A percentile compares a stretch with the other conserved stretches of the same genome.
Evolutionary conservation across 2,888 invertebrate species (phyloP).

Genomic region (Tromatobia lineatoria): DNA sequence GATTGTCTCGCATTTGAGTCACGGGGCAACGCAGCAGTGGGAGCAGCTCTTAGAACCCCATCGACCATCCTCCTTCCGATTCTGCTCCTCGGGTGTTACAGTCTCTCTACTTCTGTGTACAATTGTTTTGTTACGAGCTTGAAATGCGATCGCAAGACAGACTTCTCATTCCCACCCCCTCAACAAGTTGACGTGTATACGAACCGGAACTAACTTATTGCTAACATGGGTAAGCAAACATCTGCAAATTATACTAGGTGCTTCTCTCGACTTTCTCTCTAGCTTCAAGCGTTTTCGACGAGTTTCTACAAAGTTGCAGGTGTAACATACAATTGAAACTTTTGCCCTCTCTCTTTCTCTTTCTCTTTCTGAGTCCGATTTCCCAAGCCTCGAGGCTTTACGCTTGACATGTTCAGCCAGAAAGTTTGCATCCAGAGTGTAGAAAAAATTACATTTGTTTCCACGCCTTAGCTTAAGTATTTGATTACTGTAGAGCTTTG

Average conservation of each 20-base stretch:
- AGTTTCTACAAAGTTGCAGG: slow-evolving; percentile 29
- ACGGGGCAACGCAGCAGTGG: slow-evolving; percentile 40
- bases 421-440: not conserved
- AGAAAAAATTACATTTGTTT: not conserved
- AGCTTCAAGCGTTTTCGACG: not conserved
- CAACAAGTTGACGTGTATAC: slow-evolving; percentile 16
- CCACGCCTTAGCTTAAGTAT: too few relatives aligned
- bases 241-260: slow-evolving; percentile 41
- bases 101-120: slow-evolving; percentile 14
- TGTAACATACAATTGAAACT: slow-evolving; percentile 18
- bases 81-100: slow-evolving; percentile 24
- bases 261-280: slow-evolving; percentile 3
- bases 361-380: not conserved
- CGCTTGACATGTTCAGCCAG: not conserved
- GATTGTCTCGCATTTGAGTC: slow-evolving; percentile 76
- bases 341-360: not conserved
- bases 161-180: not conserved
- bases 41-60: slow-evolving; percentile 16
- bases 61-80: slow-evolving; percentile 43
- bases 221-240: slow-evolving; percentile 22
- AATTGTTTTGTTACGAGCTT: slow-evolving; percentile 26
- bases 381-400: not conserved
- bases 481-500: too few relatives aligned
- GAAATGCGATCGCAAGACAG: slow-evolving; percentile 45
- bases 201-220: slow-evolving; percentile 28